Evolutionary conservation across 2,888 invertebrate genomes (phyloP).

Genomic region (Andrena chrysosceles): DNA sequence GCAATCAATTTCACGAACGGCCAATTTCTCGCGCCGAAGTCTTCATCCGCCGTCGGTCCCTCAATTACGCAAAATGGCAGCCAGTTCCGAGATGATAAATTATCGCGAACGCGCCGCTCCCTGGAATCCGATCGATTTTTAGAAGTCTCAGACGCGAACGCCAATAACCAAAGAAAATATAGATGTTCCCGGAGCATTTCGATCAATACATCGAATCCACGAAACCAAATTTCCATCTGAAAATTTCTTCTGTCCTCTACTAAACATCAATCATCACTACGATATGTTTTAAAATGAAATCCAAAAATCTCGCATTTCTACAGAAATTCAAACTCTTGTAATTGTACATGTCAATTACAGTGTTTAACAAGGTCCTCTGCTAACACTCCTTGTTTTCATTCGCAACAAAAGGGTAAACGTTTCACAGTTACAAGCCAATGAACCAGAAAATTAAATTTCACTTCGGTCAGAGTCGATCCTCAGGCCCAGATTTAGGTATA

Average conservation of each 20-base stretch:
- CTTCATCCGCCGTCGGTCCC: slow-evolving; percentile 66
- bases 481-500: background rate
- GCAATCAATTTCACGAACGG: slow-evolving; percentile 70
- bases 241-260: too few relatives aligned
- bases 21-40: slow-evolving; percentile 70
- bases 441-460: slow-evolving; percentile 17
- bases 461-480: slow-evolving; percentile 5
- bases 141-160: slow-evolving; percentile 24
- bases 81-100: slow-evolving; percentile 70
- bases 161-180: slow-evolving; percentile 8
- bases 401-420: background rate
- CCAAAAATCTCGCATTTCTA: too few relatives aligned
- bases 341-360: too few relatives aligned
- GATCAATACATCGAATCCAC: background rate
- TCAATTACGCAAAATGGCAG: slow-evolving; percentile 72
- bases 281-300: too few relatives aligned
- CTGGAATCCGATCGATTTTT: slow-evolving; percentile 68
- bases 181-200: slow-evolving; percentile 15
- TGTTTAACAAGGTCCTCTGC: background rate
- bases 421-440: slow-evolving; percentile 17
- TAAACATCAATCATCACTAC: too few relatives aligned
- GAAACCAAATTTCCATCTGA: background rate
- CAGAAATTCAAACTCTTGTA: too few relatives aligned
- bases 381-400: background rate
- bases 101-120: slow-evolving; percentile 64